phyloP scores from a whole-genome alignment of 2,797 vertebrate species.

The Streptopelia turtur region DNA sequence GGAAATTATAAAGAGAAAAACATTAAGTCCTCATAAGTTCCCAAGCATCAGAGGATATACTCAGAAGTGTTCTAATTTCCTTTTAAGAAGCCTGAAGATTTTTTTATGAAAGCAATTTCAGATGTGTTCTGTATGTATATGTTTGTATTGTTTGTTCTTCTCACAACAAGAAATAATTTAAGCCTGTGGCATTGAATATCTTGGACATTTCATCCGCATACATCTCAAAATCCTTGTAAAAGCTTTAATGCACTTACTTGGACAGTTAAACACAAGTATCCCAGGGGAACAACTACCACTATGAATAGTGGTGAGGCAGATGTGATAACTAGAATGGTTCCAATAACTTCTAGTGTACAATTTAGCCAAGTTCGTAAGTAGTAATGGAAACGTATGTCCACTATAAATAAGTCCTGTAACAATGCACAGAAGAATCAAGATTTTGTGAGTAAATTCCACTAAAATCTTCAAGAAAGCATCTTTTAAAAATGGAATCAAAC shows the following conservation, averaged over 20 bases:
- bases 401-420: conserved; percentile 72
- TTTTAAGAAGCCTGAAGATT: not conserved
- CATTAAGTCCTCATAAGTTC: not conserved
- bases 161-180: not conserved
- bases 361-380: conserved; percentile 70
- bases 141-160: not conserved
- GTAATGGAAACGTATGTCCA: conserved; percentile 73
- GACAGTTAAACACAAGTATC: conserved; percentile 69
- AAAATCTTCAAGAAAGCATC: not conserved
- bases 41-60: not conserved
- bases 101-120: not conserved
- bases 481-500: not conserved
- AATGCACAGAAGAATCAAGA: not conserved
- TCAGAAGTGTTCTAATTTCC: not conserved
- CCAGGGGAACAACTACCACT: conserved; percentile 64
- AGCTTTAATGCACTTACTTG: conserved; percentile 61
- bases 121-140: not conserved
- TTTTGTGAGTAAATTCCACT: not conserved
- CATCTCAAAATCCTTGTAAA: not conserved
- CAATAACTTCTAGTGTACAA: conserved; percentile 70
- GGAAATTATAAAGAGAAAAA: not conserved
- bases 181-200: not conserved
- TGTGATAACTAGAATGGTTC: conserved; percentile 70
- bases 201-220: not conserved
- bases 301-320: conserved; percentile 69